Evolutionary conservation across 2,113 vertebrate species (phyloP).

Genomic region (Donacobius atricapilla): DNA sequence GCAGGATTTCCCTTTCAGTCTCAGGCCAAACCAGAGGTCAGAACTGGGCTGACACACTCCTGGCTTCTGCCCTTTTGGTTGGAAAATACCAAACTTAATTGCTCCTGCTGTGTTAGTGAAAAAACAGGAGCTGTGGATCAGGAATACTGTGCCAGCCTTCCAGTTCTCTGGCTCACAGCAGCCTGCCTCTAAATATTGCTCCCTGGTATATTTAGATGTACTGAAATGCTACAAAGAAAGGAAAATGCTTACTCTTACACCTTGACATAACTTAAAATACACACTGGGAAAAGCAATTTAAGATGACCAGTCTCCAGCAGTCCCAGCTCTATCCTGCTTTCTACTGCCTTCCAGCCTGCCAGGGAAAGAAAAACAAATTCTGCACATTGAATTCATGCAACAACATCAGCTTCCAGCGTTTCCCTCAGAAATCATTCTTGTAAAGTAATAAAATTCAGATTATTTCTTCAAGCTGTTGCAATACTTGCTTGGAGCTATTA

Average conservation of each 20-base stretch:
- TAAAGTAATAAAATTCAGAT: constrained; percentile 55
- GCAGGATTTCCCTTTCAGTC: background rate
- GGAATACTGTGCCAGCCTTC: background rate
- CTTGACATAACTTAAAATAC: constrained; percentile 20
- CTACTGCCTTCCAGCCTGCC: background rate
- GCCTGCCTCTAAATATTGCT: background rate
- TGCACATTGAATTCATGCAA: background rate
- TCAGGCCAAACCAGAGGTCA: background rate
- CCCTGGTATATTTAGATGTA: constrained; percentile 24
- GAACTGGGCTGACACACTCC: background rate
- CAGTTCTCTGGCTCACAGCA: background rate
- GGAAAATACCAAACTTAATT: background rate
- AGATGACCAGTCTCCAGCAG: background rate
- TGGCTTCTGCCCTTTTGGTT: background rate
- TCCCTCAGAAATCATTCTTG: constrained; percentile 37
- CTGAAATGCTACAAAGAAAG: constrained; percentile 8
- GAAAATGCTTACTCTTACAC: constrained; percentile 11
- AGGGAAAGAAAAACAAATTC: background rate
- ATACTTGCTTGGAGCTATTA: constrained; percentile 32
- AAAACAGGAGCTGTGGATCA: background rate
- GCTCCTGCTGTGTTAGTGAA: background rate
- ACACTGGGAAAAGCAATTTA: background rate
- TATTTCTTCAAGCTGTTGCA: constrained; percentile 52
- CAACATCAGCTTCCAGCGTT: background rate
- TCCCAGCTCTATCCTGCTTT: background rate